These are phyloP conservation scores for Perithous albicinctus DNA, from an alignment of 2,888 invertebrate species.

Conservation along the genomic window DNA sequence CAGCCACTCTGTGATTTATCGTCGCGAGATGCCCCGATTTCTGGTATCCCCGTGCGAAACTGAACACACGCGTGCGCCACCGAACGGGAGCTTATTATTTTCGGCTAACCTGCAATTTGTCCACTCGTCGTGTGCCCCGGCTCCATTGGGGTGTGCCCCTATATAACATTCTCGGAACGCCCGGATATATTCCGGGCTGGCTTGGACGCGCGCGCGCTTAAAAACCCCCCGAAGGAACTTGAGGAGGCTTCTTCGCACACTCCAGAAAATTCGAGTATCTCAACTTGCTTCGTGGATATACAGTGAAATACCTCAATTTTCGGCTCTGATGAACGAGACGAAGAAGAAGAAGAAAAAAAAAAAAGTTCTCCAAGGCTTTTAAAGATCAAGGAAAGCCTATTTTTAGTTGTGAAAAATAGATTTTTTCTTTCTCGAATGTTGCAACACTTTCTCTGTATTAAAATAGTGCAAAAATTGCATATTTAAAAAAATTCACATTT, in stretches of 20 bases:
- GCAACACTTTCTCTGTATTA: too few relatives aligned
- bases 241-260: conserved; percentile 54
- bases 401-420: too few relatives aligned
- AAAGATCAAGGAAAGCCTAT: too few relatives aligned
- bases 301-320: neutral
- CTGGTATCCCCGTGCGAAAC: conserved; percentile 75
- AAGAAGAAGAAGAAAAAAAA: too few relatives aligned
- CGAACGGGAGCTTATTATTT: conserved; percentile 84
- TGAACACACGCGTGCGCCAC: conserved; percentile 48
- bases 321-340: neutral
- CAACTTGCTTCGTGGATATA: conserved; percentile 12
- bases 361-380: too few relatives aligned
- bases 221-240: conserved; percentile 53
- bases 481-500: too few relatives aligned
- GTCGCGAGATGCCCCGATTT: conserved; percentile 81
- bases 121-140: conserved; percentile 77
- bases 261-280: conserved; percentile 64
- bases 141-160: conserved; percentile 60
- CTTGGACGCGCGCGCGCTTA: conserved; percentile 48
- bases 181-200: conserved; percentile 64
- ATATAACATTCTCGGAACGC: conserved; percentile 78
- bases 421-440: too few relatives aligned
- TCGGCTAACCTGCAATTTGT: conserved; percentile 83
- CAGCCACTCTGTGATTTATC: conserved; percentile 81
- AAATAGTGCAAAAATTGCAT: too few relatives aligned